Conservation (phyloP, 2,113 vertebrate genomes). For the Recurvirostra avosetta region DNA sequence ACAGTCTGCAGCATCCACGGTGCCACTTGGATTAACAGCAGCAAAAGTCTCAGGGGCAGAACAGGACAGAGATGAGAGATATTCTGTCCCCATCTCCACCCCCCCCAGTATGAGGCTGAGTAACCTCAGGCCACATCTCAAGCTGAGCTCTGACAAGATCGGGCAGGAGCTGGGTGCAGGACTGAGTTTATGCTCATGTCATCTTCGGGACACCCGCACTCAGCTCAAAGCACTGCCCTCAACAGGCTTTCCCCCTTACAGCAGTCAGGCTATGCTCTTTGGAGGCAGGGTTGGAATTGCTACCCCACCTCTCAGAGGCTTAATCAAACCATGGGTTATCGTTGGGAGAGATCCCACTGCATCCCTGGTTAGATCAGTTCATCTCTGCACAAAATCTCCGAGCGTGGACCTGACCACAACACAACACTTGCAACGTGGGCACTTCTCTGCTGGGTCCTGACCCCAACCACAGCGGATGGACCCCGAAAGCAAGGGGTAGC, state of each 20-base stretch:
- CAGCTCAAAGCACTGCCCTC: not conserved
- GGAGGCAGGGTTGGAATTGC: not conserved
- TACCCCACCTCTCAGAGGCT: not conserved
- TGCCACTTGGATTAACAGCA: not conserved
- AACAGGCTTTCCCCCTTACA: not conserved
- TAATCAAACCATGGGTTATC: not conserved
- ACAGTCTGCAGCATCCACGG: not conserved
- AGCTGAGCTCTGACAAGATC: not conserved
- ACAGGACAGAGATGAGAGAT: not conserved
- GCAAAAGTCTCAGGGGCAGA: not conserved
- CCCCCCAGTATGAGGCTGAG: not conserved
- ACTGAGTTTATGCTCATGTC: not conserved
- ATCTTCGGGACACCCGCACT: not conserved
- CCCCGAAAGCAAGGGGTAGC: not conserved
- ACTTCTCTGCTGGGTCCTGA: not conserved
- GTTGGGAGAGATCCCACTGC: not conserved
- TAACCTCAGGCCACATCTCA: not conserved
- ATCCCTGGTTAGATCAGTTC: not conserved
- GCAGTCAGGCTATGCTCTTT: not conserved
- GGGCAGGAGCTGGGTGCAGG: not conserved
- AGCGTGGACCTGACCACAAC: not conserved
- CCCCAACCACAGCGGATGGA: not conserved
- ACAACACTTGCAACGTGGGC: rapidly evolving
- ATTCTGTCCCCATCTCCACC: no score
- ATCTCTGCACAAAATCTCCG: not conserved